Percentiles rank a stretch among this genome's conserved stretches.
phyloP scores from a whole-genome alignment of 2,888 invertebrate species.

The Drosophila eohydei region DNA sequence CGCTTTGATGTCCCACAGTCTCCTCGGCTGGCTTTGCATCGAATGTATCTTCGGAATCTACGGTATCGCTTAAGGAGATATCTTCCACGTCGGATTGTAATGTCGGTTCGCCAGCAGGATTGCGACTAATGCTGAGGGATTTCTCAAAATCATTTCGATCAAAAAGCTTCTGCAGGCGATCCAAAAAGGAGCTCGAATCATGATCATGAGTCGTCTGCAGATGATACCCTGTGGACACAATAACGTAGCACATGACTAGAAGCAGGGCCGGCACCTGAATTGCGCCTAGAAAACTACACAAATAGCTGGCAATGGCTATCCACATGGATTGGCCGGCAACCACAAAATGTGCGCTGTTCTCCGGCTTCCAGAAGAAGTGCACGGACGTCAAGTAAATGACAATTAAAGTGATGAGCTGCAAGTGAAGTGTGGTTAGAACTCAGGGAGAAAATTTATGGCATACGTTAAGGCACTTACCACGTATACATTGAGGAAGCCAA shows the following conservation, averaged over 20 bases:
- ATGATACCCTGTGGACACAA: slow-evolving; percentile 82
- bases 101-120: slow-evolving; percentile 70
- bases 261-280: slow-evolving; percentile 92
- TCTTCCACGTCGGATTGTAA: slow-evolving; percentile 79
- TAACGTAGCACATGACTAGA: slow-evolving; percentile 87
- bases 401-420: slow-evolving; percentile 88
- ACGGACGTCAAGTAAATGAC: slow-evolving; percentile 90
- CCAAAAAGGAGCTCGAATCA: slow-evolving; percentile 68
- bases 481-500: slow-evolving; percentile 83
- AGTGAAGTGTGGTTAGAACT: not conserved
- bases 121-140: slow-evolving; percentile 82
- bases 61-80: slow-evolving; percentile 80
- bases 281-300: slow-evolving; percentile 90
- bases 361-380: slow-evolving; percentile 91
- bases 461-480: slow-evolving; percentile 65
- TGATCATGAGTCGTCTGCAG: slow-evolving; percentile 78
- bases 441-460: no score
- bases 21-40: slow-evolving; percentile 63
- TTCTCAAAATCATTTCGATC: slow-evolving; percentile 81
- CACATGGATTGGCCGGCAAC: slow-evolving; percentile 90
- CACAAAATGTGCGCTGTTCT: slow-evolving; percentile 88
- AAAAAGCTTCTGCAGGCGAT: slow-evolving; percentile 78
- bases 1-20: slow-evolving; percentile 86
- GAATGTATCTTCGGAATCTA: slow-evolving; percentile 76
- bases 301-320: slow-evolving; percentile 90